Evolutionary conservation across 1,140 invertebrate species (phyloP).

Genomic region (Tetranychus urticae): DNA sequence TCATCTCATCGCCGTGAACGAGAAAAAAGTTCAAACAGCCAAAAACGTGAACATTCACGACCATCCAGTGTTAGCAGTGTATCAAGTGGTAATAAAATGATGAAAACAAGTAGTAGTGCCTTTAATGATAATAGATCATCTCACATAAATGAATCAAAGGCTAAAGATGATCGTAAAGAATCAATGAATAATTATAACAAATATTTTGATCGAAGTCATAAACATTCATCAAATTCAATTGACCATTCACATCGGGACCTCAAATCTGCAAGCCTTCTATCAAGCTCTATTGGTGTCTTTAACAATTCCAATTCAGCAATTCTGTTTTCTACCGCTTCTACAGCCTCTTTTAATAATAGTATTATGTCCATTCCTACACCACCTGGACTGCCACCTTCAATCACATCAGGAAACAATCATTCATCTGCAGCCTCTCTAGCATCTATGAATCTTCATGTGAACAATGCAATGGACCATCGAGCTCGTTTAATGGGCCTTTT

Average conservation of each 20-base stretch:
- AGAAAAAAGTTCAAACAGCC: not conserved
- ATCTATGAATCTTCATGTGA: not conserved
- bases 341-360: not conserved
- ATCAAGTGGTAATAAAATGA: not conserved
- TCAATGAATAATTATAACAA: no score
- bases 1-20: not conserved
- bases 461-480: not conserved
- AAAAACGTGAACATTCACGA: not conserved
- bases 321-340: not conserved
- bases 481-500: not conserved
- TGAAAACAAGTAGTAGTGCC: not conserved
- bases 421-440: not conserved
- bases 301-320: no score
- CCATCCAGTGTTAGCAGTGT: not conserved
- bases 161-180: constrained; percentile 1
- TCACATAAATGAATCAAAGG: not conserved
- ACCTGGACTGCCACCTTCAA: not conserved
- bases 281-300: not conserved
- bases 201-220: no score
- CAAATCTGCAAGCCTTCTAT: not conserved
- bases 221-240: no score
- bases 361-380: not conserved
- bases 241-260: no score
- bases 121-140: not conserved
- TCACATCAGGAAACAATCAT: not conserved